Evolutionary conservation across 2,888 invertebrate species (phyloP), one percentile per base, ranked within the genome.

Genomic region (Sarcophaga rosellei): DNA sequence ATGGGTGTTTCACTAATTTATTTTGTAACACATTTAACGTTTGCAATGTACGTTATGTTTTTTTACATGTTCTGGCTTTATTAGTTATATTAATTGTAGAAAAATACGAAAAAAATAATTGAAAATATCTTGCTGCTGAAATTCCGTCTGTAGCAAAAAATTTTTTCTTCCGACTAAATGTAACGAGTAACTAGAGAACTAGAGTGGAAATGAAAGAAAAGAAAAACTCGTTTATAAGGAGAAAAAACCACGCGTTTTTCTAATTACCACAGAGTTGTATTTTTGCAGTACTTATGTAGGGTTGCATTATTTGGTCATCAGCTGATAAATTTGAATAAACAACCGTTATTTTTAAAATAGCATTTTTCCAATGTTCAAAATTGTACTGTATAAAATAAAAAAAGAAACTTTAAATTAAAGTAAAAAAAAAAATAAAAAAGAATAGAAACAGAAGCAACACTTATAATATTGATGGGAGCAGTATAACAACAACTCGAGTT

Each of bases 161-260:
- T 62, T 61, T 53, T 86, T 80, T 81, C 63, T 86, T 80, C 80
- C 86, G 83, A 86, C 80, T 81, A 73, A 76, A 69, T 11, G 17
- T n/a, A n/a, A 61, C 86, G 85, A 82, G 85, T 79, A 78, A 68
- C 85, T 63, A 85, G 47, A n/a, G n/a, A n/a, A n/a, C n/a, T n/a
- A n/a, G n/a, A n/a, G n/a, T n/a, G n/a, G n/a, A n/a, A n/a, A n/a
- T n/a, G n/a, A n/a, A n/a, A n/a, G n/a, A n/a, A n/a, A 53, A 66
- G 11, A 35, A 59, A 61, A 77, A 74, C 23, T 74, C 77, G 85
- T 65, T 85, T 23, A 11, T 12, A 21, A 20, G 25, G 12, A 17
- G 17, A 35, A 74, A 74, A 84, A 84, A 80, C 82, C 84, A 85
- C 84, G 81, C 76, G 81, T 77, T 85, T 53, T 72, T 66, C 47